Evolutionary conservation across 2,888 invertebrate species (phyloP).

Genomic region (Morpho achilles): DNA sequence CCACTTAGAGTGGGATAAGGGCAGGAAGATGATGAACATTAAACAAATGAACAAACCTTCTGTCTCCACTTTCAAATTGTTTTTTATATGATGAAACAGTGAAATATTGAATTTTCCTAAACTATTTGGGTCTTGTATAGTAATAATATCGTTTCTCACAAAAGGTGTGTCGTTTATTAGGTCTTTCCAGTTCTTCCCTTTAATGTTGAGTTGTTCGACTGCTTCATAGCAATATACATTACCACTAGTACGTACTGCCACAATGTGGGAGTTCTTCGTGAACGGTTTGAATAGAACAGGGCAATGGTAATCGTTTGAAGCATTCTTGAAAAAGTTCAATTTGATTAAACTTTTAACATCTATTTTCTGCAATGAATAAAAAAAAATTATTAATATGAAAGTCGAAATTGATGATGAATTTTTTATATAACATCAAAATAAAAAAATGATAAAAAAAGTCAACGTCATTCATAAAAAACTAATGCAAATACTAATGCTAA

Average conservation of each 20-base stretch:
- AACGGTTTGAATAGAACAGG: constrained; percentile 96
- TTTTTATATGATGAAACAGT: constrained; percentile 94
- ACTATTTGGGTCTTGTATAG: constrained; percentile 93
- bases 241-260: constrained; percentile 92
- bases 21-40: too few species aligned
- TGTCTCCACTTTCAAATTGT: constrained; percentile 91
- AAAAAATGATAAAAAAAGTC: too few species aligned
- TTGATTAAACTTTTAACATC: constrained; percentile 90
- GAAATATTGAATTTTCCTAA: constrained; percentile 97
- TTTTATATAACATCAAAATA: background rate
- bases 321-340: constrained; percentile 92
- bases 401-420: background rate
- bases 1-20: too few species aligned
- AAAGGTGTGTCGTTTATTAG: constrained; percentile 94
- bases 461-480: too few species aligned
- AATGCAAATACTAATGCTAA: too few species aligned
- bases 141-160: constrained; percentile 92
- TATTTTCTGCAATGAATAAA: constrained; percentile 76
- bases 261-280: constrained; percentile 96
- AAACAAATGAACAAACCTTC: constrained; percentile 79
- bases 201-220: constrained; percentile 96
- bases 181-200: constrained; percentile 96
- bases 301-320: constrained; percentile 91
- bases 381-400: background rate
- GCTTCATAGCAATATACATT: constrained; percentile 98